These are phyloP conservation scores for Hyaena hyaena DNA, from an alignment of 2,113 vertebrate species.

Conservation along the genomic window DNA sequence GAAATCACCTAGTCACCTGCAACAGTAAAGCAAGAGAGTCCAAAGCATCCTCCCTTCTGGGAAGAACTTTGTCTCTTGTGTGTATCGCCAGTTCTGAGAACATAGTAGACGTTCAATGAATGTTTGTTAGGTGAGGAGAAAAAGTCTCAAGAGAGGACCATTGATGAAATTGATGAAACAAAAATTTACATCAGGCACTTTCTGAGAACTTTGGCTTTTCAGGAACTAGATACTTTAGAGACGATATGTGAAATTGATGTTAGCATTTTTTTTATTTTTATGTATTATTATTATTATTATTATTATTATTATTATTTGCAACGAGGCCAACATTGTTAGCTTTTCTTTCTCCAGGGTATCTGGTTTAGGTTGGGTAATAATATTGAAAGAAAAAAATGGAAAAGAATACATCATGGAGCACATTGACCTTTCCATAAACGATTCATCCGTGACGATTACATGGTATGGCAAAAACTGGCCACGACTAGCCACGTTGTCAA, in stretches of 20 bases:
- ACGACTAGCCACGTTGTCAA: conserved; percentile 81
- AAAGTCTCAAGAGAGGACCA: neutral
- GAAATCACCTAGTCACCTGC: neutral
- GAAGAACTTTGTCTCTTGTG: neutral
- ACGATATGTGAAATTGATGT: neutral
- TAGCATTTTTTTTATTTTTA: neutral
- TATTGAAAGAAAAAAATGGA: conserved; percentile 85
- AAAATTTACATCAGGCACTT: accelerated
- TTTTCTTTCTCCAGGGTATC: conserved; percentile 78
- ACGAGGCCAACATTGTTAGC: neutral
- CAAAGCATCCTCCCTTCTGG: neutral
- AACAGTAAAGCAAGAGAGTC: neutral
- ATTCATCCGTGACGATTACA: conserved; percentile 87
- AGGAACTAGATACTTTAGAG: neutral
- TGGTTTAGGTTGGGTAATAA: conserved; percentile 89
- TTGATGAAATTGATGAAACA: neutral
- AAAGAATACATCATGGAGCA: conserved; percentile 84
- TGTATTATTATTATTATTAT: neutral
- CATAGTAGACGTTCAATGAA: neutral
- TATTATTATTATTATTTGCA: neutral
- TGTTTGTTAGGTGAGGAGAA: neutral
- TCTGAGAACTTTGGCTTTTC: neutral
- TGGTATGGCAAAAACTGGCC: conserved; percentile 89
- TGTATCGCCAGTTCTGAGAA: neutral
- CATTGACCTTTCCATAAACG: conserved; percentile 83